A percentile compares a stretch with the other conserved stretches of the same genome.
Evolutionary conservation across 2,888 invertebrate genomes (phyloP).

Genomic region (Mimumesa dahlbomi): DNA sequence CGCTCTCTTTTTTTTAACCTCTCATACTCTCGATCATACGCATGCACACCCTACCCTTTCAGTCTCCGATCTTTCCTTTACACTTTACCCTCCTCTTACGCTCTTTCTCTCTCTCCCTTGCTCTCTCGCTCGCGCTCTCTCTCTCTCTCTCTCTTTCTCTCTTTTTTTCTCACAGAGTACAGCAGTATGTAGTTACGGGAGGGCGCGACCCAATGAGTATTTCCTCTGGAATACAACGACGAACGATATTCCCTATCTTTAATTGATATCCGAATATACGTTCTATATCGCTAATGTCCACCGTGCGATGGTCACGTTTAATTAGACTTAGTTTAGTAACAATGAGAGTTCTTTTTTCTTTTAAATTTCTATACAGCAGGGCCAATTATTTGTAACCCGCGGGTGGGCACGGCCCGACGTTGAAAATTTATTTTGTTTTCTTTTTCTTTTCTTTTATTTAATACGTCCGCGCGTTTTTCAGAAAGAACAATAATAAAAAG

Average conservation of each 20-base stretch:
- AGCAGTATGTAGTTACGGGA: conserved; percentile 70
- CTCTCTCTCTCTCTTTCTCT: conserved; percentile 21
- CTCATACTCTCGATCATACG: conserved; percentile 29
- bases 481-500: conserved; percentile 20
- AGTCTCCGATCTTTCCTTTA: conserved; percentile 36
- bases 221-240: conserved; percentile 56
- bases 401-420: conserved; percentile 71
- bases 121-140: no score
- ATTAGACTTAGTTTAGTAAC: conserved; percentile 75
- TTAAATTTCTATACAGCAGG: conserved; percentile 78
- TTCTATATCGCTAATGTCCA: conserved; percentile 52
- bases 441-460: no score
- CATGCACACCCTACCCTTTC: conserved; percentile 34
- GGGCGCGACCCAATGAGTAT: conserved; percentile 70
- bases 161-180: conserved; percentile 59
- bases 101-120: conserved; percentile 26
- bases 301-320: conserved; percentile 61
- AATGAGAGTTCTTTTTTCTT: conserved; percentile 69
- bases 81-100: conserved; percentile 11
- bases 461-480: conserved; percentile 8
- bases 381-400: conserved; percentile 65
- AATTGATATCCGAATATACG: conserved; percentile 41
- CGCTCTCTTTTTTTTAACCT: conserved; percentile 14
- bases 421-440: conserved; percentile 6
- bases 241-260: conserved; percentile 50